Base-by-base conservation (phyloP, 2,888 invertebrate species). In the Sarcophaga carnaria region DNA sequence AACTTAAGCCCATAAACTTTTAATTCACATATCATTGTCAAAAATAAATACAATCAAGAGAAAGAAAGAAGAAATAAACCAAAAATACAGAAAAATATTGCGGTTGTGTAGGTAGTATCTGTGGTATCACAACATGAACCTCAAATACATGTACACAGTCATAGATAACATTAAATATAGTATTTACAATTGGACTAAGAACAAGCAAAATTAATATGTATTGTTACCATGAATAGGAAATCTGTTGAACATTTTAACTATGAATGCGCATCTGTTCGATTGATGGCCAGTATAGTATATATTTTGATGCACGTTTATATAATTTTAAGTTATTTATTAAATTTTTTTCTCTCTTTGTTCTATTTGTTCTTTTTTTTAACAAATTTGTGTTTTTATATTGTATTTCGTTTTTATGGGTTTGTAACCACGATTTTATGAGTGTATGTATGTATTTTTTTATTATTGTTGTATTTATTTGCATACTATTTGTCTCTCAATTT, bases 21-120 rank as follows among this genome's bases (percentile, higher is more conserved):
- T 77, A 82, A 77, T 77, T 70, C 82, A 82, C 76, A 77, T 82
- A 77, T 82, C 82, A 82, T 71, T 82, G 82, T 77, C 71, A 70
- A 76, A 76, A 75, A 54, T 17, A 54, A 54, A 54, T 10, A 37
- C 37, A 37, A 37, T 8, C 10, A 37, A 37, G 2, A 37, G 10
- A 37, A 8, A 37, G 37, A 8, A 37, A 37, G 8, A 37, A 22
- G 22, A 37, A 37, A 2, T 54, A 54, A 54, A 54, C 17, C 20
- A 20, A 54, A 54, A 54, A 54, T 12, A 54, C 3, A 54, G 54
- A 54, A 59, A 77, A 54, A 2, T 66, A 22, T 71, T 82, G 71
- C 64, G 77, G 82, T 77, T 66, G 76, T 63, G 71, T 82, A 66
- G 71, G 82, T 60, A 70, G 76, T 49, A 75, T 64, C 54, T 70